Percentiles rank a stretch among this genome's conserved stretches.
Evolutionary conservation across 2,888 invertebrate species (phyloP).

Genomic region (Disparrhopalites patrizii): DNA sequence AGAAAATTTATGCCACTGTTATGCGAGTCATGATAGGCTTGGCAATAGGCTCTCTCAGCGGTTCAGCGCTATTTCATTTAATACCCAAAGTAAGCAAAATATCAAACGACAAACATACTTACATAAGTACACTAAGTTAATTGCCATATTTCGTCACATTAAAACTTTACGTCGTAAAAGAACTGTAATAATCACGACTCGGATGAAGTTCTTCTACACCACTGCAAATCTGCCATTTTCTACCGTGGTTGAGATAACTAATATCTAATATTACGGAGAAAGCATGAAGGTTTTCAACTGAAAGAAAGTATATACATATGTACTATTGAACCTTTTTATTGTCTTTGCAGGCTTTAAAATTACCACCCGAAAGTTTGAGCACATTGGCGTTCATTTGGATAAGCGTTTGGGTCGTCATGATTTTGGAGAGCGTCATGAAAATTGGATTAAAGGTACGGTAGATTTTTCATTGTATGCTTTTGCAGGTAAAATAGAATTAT

Average conservation of each 20-base stretch:
- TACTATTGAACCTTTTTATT: too few species aligned
- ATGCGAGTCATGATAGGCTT: conserved; percentile 57
- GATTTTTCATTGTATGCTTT: neutral
- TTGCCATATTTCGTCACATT: neutral
- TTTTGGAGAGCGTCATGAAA: conserved; percentile 58
- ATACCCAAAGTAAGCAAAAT: conserved; percentile 56
- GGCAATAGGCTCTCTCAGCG: conserved; percentile 58
- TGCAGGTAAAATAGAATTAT: neutral
- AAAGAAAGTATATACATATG: neutral
- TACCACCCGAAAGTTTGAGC: conserved; percentile 1
- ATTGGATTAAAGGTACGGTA: conserved; percentile 52
- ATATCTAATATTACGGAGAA: neutral
- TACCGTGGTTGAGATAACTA: too few species aligned
- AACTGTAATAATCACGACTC: too few species aligned
- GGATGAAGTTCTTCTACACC: too few species aligned
- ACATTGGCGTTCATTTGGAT: conserved; percentile 52
- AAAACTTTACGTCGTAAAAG: neutral
- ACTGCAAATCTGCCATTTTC: too few species aligned
- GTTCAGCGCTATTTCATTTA: conserved; percentile 57
- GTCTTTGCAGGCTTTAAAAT: conserved; percentile 14
- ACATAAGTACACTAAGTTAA: neutral
- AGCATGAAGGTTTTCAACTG: neutral
- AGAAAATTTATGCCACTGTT: conserved; percentile 55
- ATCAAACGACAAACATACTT: neutral
- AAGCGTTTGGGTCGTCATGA: conserved; percentile 59